Base-by-base conservation (phyloP, 2,113 vertebrate species). In the Tachysurus fulvidraco region DNA sequence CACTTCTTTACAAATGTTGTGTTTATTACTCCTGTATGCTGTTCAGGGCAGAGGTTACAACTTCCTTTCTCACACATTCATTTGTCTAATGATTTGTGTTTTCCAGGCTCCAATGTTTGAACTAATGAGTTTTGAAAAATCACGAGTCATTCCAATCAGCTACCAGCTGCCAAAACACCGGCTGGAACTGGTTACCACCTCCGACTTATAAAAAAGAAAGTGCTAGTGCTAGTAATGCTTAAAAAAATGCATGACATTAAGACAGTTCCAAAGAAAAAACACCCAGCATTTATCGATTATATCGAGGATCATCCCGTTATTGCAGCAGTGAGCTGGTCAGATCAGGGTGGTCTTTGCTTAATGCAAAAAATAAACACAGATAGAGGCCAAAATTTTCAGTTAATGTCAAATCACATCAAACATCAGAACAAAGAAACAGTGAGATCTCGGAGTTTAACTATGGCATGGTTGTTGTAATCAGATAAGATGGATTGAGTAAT, bases 11-110 rank as follows among this genome's bases (percentile, higher is more conserved):
- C 76, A 65, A 59, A 82, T 17, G 80, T 82, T 65, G 44, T 30
- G 81, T 46, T 83, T 83, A 28, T 52, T 50, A 50, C 36, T 81
- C 41, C 11, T 8, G 3, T 81, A 44, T 8, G 8, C 21, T 14
- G 80, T 16, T 46, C 1, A 25, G 14, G 41, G 9, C 57, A 62
- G 21, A 28, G 81, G 44, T 50, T 83, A 50, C 41, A 28, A 28
- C 60, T 65, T 65, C 60, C 80, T 14, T 44, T 46, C 41, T 52
- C 13, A 65, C 36, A 81, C 30, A 44, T 57, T 46, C 23, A 81
- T 25, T 82, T 65, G 19, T 83, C 44, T 50, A 83, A 28, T 50
- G 44, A 83, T 46, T 50, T 65, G 41, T 81, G 59, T 28, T 46
- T 82, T 28, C 25, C 60, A 52, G 81, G 5, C 2, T 81, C 41